Conservation (phyloP, 2,113 vertebrate genomes). For the Xiphophorus couchianus region DNA sequence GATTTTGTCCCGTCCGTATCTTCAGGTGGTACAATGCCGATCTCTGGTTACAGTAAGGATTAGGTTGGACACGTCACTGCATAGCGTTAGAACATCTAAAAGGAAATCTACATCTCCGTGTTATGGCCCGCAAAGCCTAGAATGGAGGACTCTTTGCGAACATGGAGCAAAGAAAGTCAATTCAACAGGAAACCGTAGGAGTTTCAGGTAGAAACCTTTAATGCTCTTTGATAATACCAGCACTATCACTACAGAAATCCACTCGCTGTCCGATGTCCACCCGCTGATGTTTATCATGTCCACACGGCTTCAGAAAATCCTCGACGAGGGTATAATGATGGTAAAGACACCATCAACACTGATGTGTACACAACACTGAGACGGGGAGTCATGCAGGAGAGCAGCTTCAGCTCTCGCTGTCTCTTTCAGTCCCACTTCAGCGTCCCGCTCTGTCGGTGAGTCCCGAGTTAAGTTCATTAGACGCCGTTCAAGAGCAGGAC, state of each 20-base stretch:
- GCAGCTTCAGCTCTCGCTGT: not conserved
- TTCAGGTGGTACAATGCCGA: not conserved
- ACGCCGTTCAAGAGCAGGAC: conserved; percentile 64
- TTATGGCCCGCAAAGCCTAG: conserved; percentile 16
- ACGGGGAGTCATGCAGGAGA: conserved; percentile 1
- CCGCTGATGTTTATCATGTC: conserved; percentile 10
- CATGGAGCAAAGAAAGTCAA: not conserved
- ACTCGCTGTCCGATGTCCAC: not conserved
- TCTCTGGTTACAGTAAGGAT: conserved; percentile 8
- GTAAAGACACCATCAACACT: conserved; percentile 25
- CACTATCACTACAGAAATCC: not conserved
- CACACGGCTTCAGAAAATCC: conserved; percentile 3
- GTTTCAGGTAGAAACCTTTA: not conserved
- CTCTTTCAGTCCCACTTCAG: not conserved
- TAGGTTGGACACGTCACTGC: conserved; percentile 4
- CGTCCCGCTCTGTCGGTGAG: not conserved
- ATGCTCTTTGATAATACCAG: not conserved
- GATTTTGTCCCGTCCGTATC: conserved; percentile 10
- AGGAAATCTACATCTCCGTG: not conserved
- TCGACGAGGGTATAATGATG: conserved; percentile 10
- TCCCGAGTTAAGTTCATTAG: conserved; percentile 21
- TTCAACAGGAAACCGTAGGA: not conserved
- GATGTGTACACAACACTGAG: conserved; percentile 23
- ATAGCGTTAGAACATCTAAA: not conserved
- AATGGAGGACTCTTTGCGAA: conserved; percentile 5